These are phyloP conservation scores for Drosophila watanabei DNA, from an alignment of 1,140 invertebrate species.

Conservation along the genomic window DNA sequence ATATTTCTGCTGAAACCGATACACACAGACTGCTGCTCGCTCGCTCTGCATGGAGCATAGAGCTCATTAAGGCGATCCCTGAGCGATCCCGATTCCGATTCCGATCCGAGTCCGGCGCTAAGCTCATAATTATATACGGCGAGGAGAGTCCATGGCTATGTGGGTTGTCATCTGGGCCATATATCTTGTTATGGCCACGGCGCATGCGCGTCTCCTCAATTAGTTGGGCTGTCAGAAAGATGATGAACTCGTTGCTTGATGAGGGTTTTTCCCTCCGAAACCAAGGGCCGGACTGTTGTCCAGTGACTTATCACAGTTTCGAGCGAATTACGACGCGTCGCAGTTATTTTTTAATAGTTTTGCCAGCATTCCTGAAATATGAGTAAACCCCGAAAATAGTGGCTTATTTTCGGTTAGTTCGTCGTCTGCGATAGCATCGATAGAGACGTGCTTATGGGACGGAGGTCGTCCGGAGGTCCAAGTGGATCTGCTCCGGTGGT, in stretches of 20 bases:
- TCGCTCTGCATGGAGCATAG: constrained; percentile 48
- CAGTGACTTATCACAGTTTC: constrained; percentile 83
- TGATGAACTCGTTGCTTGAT: constrained; percentile 85
- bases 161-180: constrained; percentile 79
- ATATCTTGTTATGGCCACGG: constrained; percentile 78
- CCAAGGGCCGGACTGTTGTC: constrained; percentile 53
- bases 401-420: constrained; percentile 57
- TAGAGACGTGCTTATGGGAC: constrained; percentile 67
- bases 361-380: constrained; percentile 81
- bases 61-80: constrained; percentile 71
- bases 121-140: constrained; percentile 79
- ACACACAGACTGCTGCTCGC: constrained; percentile 29
- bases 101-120: constrained; percentile 66
- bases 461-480: constrained; percentile 30
- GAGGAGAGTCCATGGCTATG: constrained; percentile 53
- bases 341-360: constrained; percentile 76
- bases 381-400: constrained; percentile 59
- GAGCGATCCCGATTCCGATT: constrained; percentile 9
- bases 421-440: constrained; percentile 66
- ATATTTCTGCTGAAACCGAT: constrained; percentile 82
- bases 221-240: constrained; percentile 85
- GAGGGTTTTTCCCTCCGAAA: constrained; percentile 66
- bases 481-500: constrained; percentile 51
- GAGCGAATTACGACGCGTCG: constrained; percentile 77
- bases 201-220: constrained; percentile 83